Conservation (phyloP, 2,797 vertebrate species). For the Enteromius viviparus region DNA sequence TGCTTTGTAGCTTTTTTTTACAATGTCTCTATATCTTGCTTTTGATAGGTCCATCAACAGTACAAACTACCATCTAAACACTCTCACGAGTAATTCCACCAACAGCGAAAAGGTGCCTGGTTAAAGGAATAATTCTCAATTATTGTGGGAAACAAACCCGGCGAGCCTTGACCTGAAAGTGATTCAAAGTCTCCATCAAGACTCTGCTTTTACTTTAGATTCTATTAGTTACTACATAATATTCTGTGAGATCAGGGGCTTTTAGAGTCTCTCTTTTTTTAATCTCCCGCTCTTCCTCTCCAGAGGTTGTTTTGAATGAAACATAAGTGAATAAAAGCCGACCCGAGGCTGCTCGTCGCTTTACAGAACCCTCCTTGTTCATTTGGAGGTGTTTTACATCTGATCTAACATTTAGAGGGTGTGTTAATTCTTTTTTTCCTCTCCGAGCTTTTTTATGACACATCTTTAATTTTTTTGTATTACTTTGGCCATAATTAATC, state of each 20-base stretch:
- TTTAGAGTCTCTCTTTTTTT: slow-evolving; percentile 28
- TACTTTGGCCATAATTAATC: slow-evolving; percentile 37
- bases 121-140: slow-evolving; percentile 49
- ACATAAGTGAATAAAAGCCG: slow-evolving; percentile 80
- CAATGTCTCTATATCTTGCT: slow-evolving; percentile 13
- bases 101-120: slow-evolving; percentile 47
- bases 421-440: background rate
- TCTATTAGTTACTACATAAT: slow-evolving; percentile 69
- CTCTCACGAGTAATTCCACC: background rate
- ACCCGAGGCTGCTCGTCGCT: slow-evolving; percentile 70
- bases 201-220: slow-evolving; percentile 43
- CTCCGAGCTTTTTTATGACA: slow-evolving; percentile 3
- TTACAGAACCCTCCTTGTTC: slow-evolving; percentile 76
- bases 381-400: slow-evolving; percentile 75
- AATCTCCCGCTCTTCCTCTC: slow-evolving; percentile 32
- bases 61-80: slow-evolving; percentile 1
- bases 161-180: slow-evolving; percentile 20
- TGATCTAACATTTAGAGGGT: slow-evolving; percentile 67
- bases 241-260: slow-evolving; percentile 72
- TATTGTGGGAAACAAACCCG: slow-evolving; percentile 37
- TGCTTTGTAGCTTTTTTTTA: background rate
- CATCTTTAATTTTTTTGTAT: slow-evolving; percentile 1
- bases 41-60: slow-evolving; percentile 27
- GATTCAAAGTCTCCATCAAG: slow-evolving; percentile 23
- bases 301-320: slow-evolving; percentile 50